phyloP scores from a whole-genome alignment of 2,797 vertebrate species.

The Heteromormyrus szaboi region DNA sequence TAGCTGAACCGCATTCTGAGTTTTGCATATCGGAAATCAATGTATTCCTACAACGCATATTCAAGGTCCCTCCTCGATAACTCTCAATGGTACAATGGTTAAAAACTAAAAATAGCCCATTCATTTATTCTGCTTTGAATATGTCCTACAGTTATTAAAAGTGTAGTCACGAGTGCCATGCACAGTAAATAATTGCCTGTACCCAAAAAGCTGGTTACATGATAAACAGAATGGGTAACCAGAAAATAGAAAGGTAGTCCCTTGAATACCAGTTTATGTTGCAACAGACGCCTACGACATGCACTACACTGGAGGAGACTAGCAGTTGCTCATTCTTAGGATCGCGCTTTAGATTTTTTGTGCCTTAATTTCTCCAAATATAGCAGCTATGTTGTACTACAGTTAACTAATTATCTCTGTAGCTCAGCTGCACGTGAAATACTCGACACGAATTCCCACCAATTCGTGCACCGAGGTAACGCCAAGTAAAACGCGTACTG shows the following conservation, averaged over 20 bases:
- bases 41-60: background rate
- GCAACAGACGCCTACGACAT: background rate
- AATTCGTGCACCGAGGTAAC: background rate
- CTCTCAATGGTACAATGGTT: background rate
- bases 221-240: background rate
- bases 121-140: background rate
- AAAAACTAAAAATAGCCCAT: background rate
- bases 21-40: background rate
- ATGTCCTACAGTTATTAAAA: background rate
- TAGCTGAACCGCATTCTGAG: slow-evolving; percentile 15
- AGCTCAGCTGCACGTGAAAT: background rate
- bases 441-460: background rate
- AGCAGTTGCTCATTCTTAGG: background rate
- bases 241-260: background rate
- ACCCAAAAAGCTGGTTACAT: background rate
- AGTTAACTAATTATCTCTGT: background rate
- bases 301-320: background rate
- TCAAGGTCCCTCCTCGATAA: background rate
- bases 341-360: background rate
- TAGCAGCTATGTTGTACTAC: background rate
- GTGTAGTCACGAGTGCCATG: background rate
- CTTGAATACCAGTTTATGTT: background rate
- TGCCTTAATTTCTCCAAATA: background rate
- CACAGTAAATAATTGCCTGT: background rate
- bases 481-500: background rate